Percentiles rank a stretch among this genome's conserved stretches.
These are phyloP conservation scores for Brachyptera risi DNA, from an alignment of 2,888 invertebrate genomes.

Conservation along the genomic window DNA sequence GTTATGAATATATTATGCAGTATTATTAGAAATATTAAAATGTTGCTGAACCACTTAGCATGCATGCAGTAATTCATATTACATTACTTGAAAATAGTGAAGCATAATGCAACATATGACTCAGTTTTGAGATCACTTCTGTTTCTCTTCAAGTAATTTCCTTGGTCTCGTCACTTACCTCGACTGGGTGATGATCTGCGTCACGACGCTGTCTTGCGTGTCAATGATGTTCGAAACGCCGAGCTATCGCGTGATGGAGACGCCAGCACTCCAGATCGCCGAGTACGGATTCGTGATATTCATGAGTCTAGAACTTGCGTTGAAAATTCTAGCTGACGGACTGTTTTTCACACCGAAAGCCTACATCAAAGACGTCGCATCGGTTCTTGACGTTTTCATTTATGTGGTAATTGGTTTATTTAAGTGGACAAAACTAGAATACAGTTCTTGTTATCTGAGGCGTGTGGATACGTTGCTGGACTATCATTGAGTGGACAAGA, in stretches of 20 bases:
- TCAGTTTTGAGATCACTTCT: neutral
- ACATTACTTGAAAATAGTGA: no score
- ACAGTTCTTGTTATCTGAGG: no score
- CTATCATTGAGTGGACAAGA: no score
- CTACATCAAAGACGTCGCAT: constrained; percentile 95
- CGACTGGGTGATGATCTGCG: constrained; percentile 99
- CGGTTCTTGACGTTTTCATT: constrained; percentile 94
- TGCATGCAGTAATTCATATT: neutral
- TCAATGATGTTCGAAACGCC: constrained; percentile 99
- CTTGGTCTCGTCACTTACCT: constrained; percentile 96
- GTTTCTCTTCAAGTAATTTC: constrained; percentile 69
- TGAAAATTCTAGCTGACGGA: constrained; percentile 97
- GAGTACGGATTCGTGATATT: constrained; percentile 97
- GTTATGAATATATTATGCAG: no score
- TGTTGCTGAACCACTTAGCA: no score
- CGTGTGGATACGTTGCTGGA: no score
- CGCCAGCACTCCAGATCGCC: constrained; percentile 86
- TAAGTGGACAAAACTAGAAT: no score
- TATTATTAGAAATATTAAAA: no score
- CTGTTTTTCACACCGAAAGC: constrained; percentile 99
- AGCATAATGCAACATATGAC: neutral
- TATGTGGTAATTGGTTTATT: constrained; percentile 69
- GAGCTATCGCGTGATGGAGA: constrained; percentile 87
- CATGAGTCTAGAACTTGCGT: constrained; percentile 93
- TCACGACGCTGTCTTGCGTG: constrained; percentile 93